Conservation (phyloP, 2,113 vertebrate species). For the Ardeotis arabs region DNA sequence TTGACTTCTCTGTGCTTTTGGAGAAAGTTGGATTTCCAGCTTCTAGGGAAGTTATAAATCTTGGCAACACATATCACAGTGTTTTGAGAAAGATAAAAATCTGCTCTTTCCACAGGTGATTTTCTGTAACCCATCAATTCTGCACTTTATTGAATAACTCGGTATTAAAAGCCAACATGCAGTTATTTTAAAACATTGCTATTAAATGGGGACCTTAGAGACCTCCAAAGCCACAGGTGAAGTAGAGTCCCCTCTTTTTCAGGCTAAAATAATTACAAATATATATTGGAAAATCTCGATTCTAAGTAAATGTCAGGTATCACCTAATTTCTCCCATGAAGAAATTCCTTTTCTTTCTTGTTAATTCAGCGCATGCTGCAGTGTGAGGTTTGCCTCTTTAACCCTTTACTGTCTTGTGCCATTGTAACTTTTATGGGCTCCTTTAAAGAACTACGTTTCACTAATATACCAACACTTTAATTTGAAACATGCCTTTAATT, state of each 20-base stretch:
- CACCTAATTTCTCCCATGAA: background rate
- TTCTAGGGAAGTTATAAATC: conserved; percentile 54
- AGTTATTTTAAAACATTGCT: conserved; percentile 23
- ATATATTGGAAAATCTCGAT: background rate
- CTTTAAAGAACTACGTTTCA: background rate
- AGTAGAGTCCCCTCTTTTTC: background rate
- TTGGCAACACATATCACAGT: background rate
- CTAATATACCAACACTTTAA: background rate
- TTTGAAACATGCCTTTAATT: background rate
- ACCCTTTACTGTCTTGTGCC: background rate
- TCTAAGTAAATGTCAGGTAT: background rate
- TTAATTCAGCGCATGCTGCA: background rate
- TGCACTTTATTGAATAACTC: conserved; percentile 9
- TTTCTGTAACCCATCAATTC: conserved; percentile 29
- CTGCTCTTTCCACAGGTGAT: conserved; percentile 32
- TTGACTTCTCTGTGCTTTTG: background rate
- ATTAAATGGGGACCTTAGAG: background rate
- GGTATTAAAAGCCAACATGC: background rate
- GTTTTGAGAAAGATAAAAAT: conserved; percentile 60
- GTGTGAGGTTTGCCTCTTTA: background rate
- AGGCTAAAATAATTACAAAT: conserved; percentile 5
- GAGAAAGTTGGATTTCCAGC: conserved; percentile 47
- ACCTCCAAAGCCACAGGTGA: background rate
- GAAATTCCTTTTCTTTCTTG: background rate
- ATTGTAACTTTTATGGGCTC: background rate